phyloP scores from a whole-genome alignment of 2,888 invertebrate species.

The Fragum sueziense region DNA sequence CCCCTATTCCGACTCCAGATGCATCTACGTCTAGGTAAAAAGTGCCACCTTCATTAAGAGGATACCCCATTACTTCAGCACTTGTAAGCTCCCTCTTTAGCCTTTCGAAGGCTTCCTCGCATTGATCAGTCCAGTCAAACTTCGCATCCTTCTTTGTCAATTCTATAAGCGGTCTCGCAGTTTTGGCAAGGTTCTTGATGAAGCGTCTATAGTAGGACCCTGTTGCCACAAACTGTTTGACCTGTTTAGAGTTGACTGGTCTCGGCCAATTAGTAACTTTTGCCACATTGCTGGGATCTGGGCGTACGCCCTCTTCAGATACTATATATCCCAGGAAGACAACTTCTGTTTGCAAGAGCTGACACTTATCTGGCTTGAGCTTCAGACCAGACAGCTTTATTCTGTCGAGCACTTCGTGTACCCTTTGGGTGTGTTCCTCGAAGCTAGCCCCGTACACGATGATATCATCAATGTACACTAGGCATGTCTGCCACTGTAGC shows the following conservation, averaged over 20 bases:
- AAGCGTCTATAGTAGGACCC: slow-evolving; percentile 25
- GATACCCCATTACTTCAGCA: not conserved
- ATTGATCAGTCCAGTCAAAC: not conserved
- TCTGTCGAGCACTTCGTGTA: too few relatives aligned
- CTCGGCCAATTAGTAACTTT: too few relatives aligned
- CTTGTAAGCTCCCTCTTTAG: not conserved
- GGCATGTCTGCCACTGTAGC: too few relatives aligned
- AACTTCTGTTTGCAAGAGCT: too few relatives aligned
- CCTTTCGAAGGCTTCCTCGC: not conserved
- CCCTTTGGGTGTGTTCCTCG: too few relatives aligned
- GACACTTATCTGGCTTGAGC: too few relatives aligned
- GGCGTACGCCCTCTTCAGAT: slow-evolving; percentile 17
- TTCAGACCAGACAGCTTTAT: too few relatives aligned
- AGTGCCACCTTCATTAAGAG: not conserved
- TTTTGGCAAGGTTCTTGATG: slow-evolving; percentile 19
- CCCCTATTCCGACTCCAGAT: not conserved
- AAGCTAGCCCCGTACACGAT: too few relatives aligned
- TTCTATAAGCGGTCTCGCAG: slow-evolving; percentile 17
- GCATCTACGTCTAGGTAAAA: slow-evolving; percentile 10
- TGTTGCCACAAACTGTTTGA: slow-evolving; percentile 30
- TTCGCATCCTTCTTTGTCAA: slow-evolving; percentile 3
- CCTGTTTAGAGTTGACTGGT: slow-evolving; percentile 14
- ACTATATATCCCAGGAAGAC: slow-evolving; percentile 20
- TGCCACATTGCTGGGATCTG: not conserved
- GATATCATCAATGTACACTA: too few relatives aligned